Base-by-base conservation (phyloP, 2,888 invertebrate genomes). In the Nemurella pictetii region DNA sequence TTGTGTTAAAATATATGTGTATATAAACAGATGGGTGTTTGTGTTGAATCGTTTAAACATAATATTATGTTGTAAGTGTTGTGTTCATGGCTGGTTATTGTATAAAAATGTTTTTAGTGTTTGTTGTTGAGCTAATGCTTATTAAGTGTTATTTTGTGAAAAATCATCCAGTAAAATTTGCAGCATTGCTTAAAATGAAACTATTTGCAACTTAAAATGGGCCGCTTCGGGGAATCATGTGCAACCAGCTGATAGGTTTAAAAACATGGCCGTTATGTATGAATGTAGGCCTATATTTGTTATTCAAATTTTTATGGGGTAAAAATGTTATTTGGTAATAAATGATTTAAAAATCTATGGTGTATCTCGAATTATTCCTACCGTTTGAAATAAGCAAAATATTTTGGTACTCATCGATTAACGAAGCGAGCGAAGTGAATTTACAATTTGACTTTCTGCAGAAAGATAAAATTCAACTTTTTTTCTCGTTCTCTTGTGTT, bases 291-390 rank as follows among this genome's bases (percentile, higher is more conserved):
- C 55, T 55, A 55, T 55, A 84, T 85, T 85, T 85, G 85, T 85
- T 85, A 85, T 30, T 84, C 84, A 80, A 78, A 85, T 85, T 85
- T 85, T 85, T 85, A 85, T 85, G 84, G 85, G 83, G 83, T 29
- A 84, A 85, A 80, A 84, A 83, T 84, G 84, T 85, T 85, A 85
- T 85, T 85, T 85, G 83, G 81, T 83, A 85, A 85, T 84, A 85
- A 85, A 85, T 80, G 32, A 73, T 80, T 30, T 35, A 84, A 35
- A 27, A 84, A 28, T 55, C 27, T n/a, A 73, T 30, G 80, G 32
- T 20, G n/a, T n/a, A n/a, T n/a, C n/a, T n/a, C n/a, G n/a, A n/a
- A n/a, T n/a, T n/a, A n/a, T n/a, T n/a, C n/a, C n/a, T n/a, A n/a
- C n/a, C n/a, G n/a, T n/a, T n/a, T n/a, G n/a, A n/a, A n/a, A n/a